These are phyloP conservation scores for Chironomus riparius DNA, from an alignment of 2,888 invertebrate species.

Conservation along the genomic window DNA sequence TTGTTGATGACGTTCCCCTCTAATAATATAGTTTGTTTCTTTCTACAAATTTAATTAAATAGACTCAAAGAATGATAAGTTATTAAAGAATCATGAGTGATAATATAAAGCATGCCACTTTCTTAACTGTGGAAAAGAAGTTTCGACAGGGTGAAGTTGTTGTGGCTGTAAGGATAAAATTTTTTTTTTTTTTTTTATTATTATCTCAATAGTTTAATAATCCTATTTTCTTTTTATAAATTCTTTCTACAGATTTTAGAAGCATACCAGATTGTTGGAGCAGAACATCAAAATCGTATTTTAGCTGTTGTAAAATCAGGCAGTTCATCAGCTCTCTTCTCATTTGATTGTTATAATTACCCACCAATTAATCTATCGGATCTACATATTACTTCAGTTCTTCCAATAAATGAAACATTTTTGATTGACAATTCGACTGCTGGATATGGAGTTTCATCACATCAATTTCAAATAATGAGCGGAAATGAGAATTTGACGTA, in stretches of 20 bases:
- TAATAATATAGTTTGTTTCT: neutral
- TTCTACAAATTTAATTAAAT: neutral
- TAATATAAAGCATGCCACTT: neutral
- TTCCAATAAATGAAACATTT: conserved; percentile 22
- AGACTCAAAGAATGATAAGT: neutral
- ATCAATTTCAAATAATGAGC: conserved; percentile 37
- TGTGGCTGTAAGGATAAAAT: neutral
- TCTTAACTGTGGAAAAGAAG: conserved; percentile 11
- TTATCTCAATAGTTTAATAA: neutral
- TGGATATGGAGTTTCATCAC: conserved; percentile 33
- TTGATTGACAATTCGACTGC: neutral
- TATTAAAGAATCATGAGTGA: neutral
- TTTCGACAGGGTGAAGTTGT: conserved; percentile 10
- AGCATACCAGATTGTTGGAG: conserved; percentile 39
- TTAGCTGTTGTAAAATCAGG: conserved; percentile 37
- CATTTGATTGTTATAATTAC: conserved; percentile 36
- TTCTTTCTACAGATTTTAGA: conserved; percentile 36
- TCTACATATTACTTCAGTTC: conserved; percentile 11
- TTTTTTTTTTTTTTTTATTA: too few relatives aligned
- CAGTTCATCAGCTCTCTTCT: conserved; percentile 39
- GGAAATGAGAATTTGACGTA: conserved; percentile 35
- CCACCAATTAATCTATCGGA: conserved; percentile 59
- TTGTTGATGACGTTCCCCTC: too few relatives aligned
- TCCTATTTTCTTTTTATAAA: neutral
- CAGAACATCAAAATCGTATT: conserved; percentile 37